Evolutionary conservation across 2,888 invertebrate species (phyloP), one percentile per base, ranked within the genome.

Genomic region (Heliconius charithonia): DNA sequence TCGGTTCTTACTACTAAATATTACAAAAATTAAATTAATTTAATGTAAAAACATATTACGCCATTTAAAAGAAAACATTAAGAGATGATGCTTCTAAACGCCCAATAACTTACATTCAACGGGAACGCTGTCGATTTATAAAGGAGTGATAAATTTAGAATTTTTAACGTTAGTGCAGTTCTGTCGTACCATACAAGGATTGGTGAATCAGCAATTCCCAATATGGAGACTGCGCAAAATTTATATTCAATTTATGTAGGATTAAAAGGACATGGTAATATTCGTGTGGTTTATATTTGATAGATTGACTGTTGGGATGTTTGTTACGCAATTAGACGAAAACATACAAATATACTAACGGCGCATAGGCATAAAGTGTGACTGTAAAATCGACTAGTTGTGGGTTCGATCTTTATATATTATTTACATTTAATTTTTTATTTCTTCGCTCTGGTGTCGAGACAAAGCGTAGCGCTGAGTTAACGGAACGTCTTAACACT

Each of bases 121-220:
- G 72, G 29, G 41, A 37, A 45, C 45, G 25, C 37, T 16, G 12
- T 19, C 2, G 63, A 45, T 74, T 65, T 65, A 29, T 22, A 74
- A 65, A 29, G 27, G 25, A 84, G 86, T 83, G 86, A 91, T 91
- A 87, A 91, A 90, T 90, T 91, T 91, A 4, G 87, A 88, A 90
- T 88, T 89, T 87, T 83, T 88, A 90, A 90, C 88, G 87, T 86
- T 84, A 82, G 81, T 83, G 85, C 84, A 83, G 84, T 88, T 87
- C 89, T 85, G 85, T 85, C 84, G 84, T 85, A 87, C 86, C 87
- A 88, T 89, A 90, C 90, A 88, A 88, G 89, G 89, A 91, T 90
- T 88, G 89, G 87, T 87, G 89, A 89, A 88, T 89, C 87, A 86
- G 87, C 81, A 59, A n/a, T 59, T 72, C 10, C 7, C 9, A n/a